Evolutionary conservation across 2,113 vertebrate species (phyloP).

Genomic region (Solea solea): DNA sequence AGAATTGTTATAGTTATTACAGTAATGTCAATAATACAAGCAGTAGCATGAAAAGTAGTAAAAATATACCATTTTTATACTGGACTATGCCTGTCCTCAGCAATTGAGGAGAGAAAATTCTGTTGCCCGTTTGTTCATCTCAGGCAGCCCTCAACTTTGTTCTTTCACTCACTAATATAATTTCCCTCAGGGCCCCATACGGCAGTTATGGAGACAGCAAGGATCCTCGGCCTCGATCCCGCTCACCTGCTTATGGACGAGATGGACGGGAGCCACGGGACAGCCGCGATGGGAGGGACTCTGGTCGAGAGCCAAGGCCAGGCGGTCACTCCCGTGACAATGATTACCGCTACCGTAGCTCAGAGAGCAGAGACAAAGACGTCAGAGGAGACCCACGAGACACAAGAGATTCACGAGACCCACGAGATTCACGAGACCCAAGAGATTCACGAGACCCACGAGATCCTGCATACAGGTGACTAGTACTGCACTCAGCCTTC

Average conservation of each 20-base stretch:
- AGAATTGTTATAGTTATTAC: no score
- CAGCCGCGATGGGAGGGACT: conserved; percentile 82
- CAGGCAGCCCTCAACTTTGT: neutral
- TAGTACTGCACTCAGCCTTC: no score
- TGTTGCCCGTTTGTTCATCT: neutral
- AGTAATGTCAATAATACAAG: no score
- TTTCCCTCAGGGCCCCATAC: conserved; percentile 66
- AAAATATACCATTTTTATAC: no score
- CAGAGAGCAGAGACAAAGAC: conserved; percentile 81
- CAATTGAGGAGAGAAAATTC: neutral
- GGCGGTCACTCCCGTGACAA: conserved; percentile 82
- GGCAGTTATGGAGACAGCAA: conserved; percentile 75
- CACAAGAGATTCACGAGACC: neutral
- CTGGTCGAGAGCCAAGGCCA: conserved; percentile 71
- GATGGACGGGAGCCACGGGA: conserved; percentile 68
- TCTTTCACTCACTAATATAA: conserved; percentile 23
- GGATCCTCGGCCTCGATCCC: conserved; percentile 78
- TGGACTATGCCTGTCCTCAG: neutral
- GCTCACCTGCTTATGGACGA: conserved; percentile 82
- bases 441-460: conserved; percentile 28
- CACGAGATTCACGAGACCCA: conserved; percentile 19
- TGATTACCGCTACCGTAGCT: conserved; percentile 81
- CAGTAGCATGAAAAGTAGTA: no score
- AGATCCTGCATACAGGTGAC: conserved; percentile 77
- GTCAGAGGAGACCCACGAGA: conserved; percentile 47